Base-by-base conservation (phyloP, 2,888 invertebrate genomes). In the Athetis lepigone region DNA sequence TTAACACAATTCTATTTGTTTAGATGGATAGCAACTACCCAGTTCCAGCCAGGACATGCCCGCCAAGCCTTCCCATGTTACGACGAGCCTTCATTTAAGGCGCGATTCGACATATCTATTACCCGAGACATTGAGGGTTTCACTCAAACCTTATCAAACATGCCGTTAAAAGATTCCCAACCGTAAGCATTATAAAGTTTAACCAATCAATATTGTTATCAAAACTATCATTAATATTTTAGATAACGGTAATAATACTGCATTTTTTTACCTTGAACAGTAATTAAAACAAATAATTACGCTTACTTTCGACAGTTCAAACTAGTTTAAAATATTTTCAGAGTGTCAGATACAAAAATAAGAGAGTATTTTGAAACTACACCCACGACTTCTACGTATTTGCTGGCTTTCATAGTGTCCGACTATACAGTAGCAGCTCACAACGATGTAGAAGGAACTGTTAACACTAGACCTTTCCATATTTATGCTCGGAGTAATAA, bases 41-140 rank as follows among this genome's bases (percentile, higher is more conserved):
- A 98, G 82, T 98, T 98, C 84, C 97, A 98, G 69, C 96, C 97
- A 0, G 97, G 96, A 0, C 96, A 97, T 81, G 98, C 98, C 0
- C 95, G 98, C 40, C 95, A 96, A 81, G 98, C 97, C 0, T 98
- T 98, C 85, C 98, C 98, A 6, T 98, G 98, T 87, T 98, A 98
- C 83, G 98, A 98, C 82, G 98, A 98, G 76, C 98, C 98, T 2
- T 95, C 95, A 16, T 97, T 97, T 84, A 98, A 98, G 86, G 97
- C 98, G 0, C 96, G 92, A 5, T 98, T 98, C 74, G 95, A 95
- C 7, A 95, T 98, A 23, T 96, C 95, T 55, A 96, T 98, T 51
- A 94, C 95, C 5, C 95, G 96, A 75, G 95, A 96, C 16, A 9
- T 9, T 18, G 60, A 74, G 0, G 88, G 89, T 57, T 96, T 95